A percentile compares a stretch with the other conserved stretches of the same genome.
phyloP scores from a whole-genome alignment of 2,888 invertebrate species.

The Leptogaster cylindrica region DNA sequence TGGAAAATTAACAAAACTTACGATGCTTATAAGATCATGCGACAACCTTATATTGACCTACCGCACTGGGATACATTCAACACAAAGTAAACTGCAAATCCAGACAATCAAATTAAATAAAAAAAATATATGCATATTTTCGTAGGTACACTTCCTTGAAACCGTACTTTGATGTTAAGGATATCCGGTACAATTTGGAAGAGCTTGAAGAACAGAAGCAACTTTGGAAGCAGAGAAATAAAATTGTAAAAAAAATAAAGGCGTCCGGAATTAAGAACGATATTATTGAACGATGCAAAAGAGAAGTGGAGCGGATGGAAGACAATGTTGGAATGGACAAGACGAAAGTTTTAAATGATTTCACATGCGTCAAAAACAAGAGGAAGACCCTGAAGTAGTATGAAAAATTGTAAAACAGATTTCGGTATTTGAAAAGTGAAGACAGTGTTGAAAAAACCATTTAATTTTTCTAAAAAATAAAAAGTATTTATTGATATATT shows the following conservation, averaged over 20 bases:
- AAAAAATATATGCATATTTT: not conserved
- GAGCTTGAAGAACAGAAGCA: constrained; percentile 18
- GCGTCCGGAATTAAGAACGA: constrained; percentile 30
- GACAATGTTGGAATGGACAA: constrained; percentile 16
- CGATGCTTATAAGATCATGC: constrained; percentile 57
- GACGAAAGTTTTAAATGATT: constrained; percentile 28
- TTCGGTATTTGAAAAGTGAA: too few relatives aligned
- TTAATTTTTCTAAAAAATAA: too few relatives aligned
- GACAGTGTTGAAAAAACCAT: too few relatives aligned
- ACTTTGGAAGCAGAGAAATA: constrained; percentile 42
- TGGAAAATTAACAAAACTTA: constrained; percentile 52
- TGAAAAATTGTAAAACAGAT: too few relatives aligned
- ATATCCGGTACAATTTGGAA: constrained; percentile 8
- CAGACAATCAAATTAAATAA: too few relatives aligned
- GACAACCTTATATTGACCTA: constrained; percentile 52
- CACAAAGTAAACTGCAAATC: constrained; percentile 26
- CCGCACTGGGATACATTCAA: constrained; percentile 40
- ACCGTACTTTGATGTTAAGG: constrained; percentile 23
- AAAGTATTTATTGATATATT: not conserved
- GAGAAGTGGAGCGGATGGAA: constrained; percentile 35
- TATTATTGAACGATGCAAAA: constrained; percentile 33
- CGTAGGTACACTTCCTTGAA: constrained; percentile 18
- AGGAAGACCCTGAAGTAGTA: too few relatives aligned
- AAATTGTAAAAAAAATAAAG: constrained; percentile 30
- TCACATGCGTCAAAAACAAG: constrained; percentile 27